A percentile compares a stretch with the other conserved stretches of the same genome.
Evolutionary conservation across 1,140 invertebrate species (phyloP).

Genomic region (Drosophila albomicans): DNA sequence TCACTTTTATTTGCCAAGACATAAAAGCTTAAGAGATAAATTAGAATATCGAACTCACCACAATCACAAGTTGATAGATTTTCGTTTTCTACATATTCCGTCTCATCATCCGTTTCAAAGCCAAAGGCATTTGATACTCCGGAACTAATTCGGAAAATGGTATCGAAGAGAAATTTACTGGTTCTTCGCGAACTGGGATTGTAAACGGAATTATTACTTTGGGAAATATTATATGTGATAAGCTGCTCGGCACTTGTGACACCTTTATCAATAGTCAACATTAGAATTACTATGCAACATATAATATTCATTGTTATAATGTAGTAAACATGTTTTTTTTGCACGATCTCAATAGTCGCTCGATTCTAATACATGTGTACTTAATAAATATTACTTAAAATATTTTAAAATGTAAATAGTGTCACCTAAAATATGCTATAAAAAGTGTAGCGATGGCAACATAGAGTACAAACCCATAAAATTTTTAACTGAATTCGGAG

Average conservation of each 20-base stretch:
- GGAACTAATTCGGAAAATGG: conserved; percentile 87
- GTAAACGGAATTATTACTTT: conserved; percentile 38
- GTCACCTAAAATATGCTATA: conserved; percentile 52
- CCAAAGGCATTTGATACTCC: conserved; percentile 85
- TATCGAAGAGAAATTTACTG: conserved; percentile 88
- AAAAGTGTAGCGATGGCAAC: conserved; percentile 27
- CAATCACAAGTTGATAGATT: conserved; percentile 87
- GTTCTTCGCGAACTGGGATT: conserved; percentile 76
- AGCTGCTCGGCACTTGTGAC: conserved; percentile 53
- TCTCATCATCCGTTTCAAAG: conserved; percentile 85
- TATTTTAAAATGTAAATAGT: conserved; percentile 65
- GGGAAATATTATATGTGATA: conserved; percentile 47
- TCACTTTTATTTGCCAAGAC: neutral
- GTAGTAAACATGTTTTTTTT: conserved; percentile 57
- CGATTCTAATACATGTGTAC: conserved; percentile 29
- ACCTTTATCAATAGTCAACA: conserved; percentile 59
- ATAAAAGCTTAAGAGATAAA: neutral
- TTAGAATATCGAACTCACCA: conserved; percentile 85
- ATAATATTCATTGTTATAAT: conserved; percentile 70
- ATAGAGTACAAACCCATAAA: conserved; percentile 67
- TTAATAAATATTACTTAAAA: conserved; percentile 39
- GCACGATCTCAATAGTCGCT: conserved; percentile 35
- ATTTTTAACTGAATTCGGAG: conserved; percentile 2
- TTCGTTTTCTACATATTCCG: conserved; percentile 79
- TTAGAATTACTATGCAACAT: conserved; percentile 62